Evolutionary conservation across 2,888 invertebrate genomes (phyloP).

Genomic region (Drosophila nr. perissopoda): DNA sequence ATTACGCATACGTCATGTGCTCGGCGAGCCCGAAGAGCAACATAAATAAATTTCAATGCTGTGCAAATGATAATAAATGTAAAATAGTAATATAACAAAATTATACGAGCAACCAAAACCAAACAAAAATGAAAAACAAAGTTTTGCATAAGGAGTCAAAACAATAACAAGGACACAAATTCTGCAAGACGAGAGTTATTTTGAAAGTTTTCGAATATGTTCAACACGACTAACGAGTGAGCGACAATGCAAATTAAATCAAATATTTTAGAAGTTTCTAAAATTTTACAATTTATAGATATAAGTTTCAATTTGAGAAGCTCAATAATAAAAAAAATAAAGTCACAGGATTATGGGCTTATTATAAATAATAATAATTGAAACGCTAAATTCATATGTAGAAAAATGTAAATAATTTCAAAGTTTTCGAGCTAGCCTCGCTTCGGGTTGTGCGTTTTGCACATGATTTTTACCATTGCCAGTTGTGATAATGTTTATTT

Average conservation of each 20-base stretch:
- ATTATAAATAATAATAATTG: background rate
- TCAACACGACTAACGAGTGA: background rate
- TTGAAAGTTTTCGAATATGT: background rate
- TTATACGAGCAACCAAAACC: slow-evolving; percentile 44
- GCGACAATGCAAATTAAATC: background rate
- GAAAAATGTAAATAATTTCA: background rate
- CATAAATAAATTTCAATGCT: slow-evolving; percentile 78
- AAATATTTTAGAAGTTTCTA: background rate
- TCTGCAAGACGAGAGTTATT: slow-evolving; percentile 45
- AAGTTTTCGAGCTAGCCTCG: slow-evolving; percentile 29
- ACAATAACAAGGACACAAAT: slow-evolving; percentile 77
- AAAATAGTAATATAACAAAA: slow-evolving; percentile 78
- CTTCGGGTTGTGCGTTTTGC: slow-evolving; percentile 67
- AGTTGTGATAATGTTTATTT: slow-evolving; percentile 81
- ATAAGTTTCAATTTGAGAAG: background rate
- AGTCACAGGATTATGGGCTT: background rate
- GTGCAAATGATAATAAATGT: slow-evolving; percentile 79
- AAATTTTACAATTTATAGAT: background rate
- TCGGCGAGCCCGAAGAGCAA: slow-evolving; percentile 27
- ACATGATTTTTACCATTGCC: slow-evolving; percentile 80
- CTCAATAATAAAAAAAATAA: background rate
- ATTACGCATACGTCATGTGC: slow-evolving; percentile 65
- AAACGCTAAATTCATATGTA: background rate
- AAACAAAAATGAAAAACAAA: slow-evolving; percentile 72
- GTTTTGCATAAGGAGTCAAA: slow-evolving; percentile 77